Evolutionary conservation across 2,797 vertebrate species (phyloP), one percentile per base, ranked within the genome.

Genomic region (Brachyrhaphis roseni): DNA sequence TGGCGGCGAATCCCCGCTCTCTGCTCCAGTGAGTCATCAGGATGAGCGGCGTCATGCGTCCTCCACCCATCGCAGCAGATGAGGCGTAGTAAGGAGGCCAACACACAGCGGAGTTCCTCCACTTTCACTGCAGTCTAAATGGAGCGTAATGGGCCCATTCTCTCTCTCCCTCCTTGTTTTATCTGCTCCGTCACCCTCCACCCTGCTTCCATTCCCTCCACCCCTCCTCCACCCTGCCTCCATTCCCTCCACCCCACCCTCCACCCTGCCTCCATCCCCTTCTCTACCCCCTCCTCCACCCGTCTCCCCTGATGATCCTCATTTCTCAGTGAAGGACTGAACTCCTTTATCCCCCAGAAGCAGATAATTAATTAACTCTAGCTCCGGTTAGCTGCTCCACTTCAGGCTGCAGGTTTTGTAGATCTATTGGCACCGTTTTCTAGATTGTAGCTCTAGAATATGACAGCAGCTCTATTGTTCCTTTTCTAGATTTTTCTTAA

Each of bases 21-120:
- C 1, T 62, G 73, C 57, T 64, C 78, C 57, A 55, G 76, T 89
- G 87, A 90, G 79, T 90, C 88, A 87, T 89, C 78, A 82, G 0
- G 64, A 78, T 39, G 45, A 82, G 36, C 5, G 4, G 39, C 2
- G 34, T 45, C 81, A 36, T 2, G 47, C 47, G 41, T 41, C 49
- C 86, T 34, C 57, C 36, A 0, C 62, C 64, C 76, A 55, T 87
- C 81, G 87, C 85, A 80, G 84, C 23, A 43, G 87, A 89, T 66
- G 87, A 89, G 85, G 45, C 43, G 8, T 64, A 2, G 79, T 83
- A 93, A 93, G 72, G 88, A 92, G 91, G 90, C 86, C 90, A 92
- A 85, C 86, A 89, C 93, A 90, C 91, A 86, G 88, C 8, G 87
- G 88, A 93, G 74, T 71, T 88, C 80, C 87, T 89, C 88, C 88